Base-by-base conservation (phyloP, 2,113 vertebrate genomes). In the Ranitomeya variabilis region DNA sequence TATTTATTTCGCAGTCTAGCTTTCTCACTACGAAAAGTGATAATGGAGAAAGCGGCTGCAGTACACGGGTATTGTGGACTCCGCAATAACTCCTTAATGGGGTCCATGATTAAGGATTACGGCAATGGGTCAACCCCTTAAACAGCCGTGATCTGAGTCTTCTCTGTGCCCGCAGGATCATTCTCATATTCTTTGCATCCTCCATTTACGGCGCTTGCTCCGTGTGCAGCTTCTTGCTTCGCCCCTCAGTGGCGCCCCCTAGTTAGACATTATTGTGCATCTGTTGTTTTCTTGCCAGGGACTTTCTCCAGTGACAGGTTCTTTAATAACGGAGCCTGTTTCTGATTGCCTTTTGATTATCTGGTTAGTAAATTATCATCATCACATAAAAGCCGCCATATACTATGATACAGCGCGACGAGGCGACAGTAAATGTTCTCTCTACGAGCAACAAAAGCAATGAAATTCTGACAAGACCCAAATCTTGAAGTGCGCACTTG, bases 391-490 rank as follows among this genome's bases (percentile, higher is more conserved):
- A 74, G 21, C 0, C 51, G 45, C 26, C 80, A 16, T 26, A 55
- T 59, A 81, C n/a, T 45, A 5, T 45, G 59, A 64, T 59, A 45
- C 26, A 7, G 26, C 57, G 21, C 0, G 23, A 45, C 45, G 26
- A 64, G 57, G 14, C 4, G 59, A 51, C 23, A 19, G 21, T 21
- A 82, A 64, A 45, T 37, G 10, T 37, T 82, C 31, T 62, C 54
- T 80, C 31, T 64, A 37, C 37, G 37, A 59, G 37, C 81, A 54
- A 83, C 81, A 83, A 83, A 52, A 67, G 80, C 31, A 67, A 26
- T 83, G 31, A 37, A 83, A 37, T 52, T 83, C 23, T 67, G 81
- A 83, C 81, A 83, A 83, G 81, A 6, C 81, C 81, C 81, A 37
- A 52, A 62, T 83, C 59, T 52, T 52, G 62, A 67, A 83, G 81